These are phyloP conservation scores for Oryzias woworae DNA, from an alignment of 2,113 vertebrate species.

Conservation along the genomic window DNA sequence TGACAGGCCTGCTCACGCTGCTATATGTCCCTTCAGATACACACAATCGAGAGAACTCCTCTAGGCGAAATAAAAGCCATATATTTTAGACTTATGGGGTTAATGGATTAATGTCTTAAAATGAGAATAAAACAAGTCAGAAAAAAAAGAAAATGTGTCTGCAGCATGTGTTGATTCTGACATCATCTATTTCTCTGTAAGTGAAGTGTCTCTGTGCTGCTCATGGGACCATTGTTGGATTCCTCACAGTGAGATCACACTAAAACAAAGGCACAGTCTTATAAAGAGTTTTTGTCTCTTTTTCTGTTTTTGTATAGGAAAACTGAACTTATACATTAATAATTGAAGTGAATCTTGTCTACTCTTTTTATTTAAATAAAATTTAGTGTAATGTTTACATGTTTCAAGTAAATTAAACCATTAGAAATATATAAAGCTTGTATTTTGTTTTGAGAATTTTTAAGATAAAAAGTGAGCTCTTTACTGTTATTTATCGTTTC, in stretches of 20 bases:
- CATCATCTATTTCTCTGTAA: constrained; percentile 41
- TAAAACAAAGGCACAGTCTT: constrained; percentile 50
- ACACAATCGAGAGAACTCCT: too few species aligned
- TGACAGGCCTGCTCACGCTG: too few species aligned
- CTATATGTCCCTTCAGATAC: too few species aligned
- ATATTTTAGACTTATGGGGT: too few species aligned
- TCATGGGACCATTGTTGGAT: constrained; percentile 56
- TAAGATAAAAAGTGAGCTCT: not conserved
- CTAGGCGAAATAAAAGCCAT: too few species aligned
- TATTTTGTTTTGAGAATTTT: too few species aligned
- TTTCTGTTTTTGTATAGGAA: not conserved
- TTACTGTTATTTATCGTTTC: not conserved
- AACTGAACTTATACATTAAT: not conserved
- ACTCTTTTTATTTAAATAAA: not conserved
- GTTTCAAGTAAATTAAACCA: too few species aligned
- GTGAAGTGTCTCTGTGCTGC: constrained; percentile 35
- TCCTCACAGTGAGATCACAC: constrained; percentile 49
- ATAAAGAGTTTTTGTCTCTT: constrained; percentile 31
- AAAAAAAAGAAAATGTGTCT: not conserved
- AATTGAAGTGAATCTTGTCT: not conserved
- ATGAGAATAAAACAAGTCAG: constrained; percentile 4
- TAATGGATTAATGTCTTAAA: constrained; percentile 5
- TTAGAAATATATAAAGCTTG: too few species aligned
- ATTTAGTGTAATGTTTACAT: not conserved
- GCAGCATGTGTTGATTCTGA: constrained; percentile 32